These are phyloP conservation scores for Drosophila colorata DNA, from an alignment of 2,888 invertebrate genomes.

Conservation along the genomic window DNA sequence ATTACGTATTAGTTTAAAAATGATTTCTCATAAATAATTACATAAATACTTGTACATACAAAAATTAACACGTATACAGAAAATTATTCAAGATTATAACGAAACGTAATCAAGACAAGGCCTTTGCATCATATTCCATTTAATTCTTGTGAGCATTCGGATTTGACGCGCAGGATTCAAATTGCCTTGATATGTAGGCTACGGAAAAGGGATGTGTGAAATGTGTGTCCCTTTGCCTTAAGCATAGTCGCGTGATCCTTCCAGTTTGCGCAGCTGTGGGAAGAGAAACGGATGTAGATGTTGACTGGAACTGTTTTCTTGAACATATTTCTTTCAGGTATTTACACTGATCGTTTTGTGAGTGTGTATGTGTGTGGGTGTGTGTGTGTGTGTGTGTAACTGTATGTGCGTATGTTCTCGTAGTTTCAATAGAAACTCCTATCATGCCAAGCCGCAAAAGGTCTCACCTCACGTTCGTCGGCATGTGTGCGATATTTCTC, in stretches of 20 bases:
- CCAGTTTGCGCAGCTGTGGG: conserved; percentile 80
- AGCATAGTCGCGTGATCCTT: conserved; percentile 73
- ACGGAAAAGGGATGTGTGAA: background rate
- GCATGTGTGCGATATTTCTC: conserved; percentile 85
- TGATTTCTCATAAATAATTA: conserved; percentile 67
- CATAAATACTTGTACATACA: conserved; percentile 62
- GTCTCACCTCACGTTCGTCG: conserved; percentile 90
- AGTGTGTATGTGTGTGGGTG: conserved; percentile 12
- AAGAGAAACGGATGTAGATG: conserved; percentile 20
- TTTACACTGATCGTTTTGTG: conserved; percentile 39
- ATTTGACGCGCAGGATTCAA: conserved; percentile 28
- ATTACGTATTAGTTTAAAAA: conserved; percentile 61
- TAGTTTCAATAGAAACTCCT: conserved; percentile 67
- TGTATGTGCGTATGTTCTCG: conserved; percentile 9
- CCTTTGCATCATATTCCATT: conserved; percentile 9
- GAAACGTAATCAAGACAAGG: conserved; percentile 39
- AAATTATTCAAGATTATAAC: conserved; percentile 48
- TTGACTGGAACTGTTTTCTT: conserved; percentile 3
- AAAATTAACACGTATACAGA: conserved; percentile 50
- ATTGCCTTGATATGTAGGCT: conserved; percentile 11
- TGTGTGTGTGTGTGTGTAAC: conserved; percentile 11
- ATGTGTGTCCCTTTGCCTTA: conserved; percentile 28
- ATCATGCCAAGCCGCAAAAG: conserved; percentile 68
- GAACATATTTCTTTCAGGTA: conserved; percentile 13
- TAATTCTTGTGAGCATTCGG: conserved; percentile 47